phyloP scores from a whole-genome alignment of 2,113 vertebrate genomes.

The Apaloderma vittatum region DNA sequence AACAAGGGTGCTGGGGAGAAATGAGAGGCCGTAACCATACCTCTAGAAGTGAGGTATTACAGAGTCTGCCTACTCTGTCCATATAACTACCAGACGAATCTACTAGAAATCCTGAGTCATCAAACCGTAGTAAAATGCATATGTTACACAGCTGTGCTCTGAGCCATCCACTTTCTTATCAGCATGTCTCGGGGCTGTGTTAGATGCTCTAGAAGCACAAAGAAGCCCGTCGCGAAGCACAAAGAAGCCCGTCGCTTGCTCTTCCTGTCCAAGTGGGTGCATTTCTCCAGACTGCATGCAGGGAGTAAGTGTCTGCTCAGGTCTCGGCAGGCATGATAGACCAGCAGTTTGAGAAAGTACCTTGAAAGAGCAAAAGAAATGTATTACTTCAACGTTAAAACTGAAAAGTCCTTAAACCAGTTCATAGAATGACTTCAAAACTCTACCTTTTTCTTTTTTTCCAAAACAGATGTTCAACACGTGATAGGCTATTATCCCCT shows the following conservation, averaged over 20 bases:
- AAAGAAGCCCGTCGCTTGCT: background rate
- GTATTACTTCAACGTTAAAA: background rate
- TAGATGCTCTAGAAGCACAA: background rate
- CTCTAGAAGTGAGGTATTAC: background rate
- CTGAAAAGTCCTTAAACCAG: background rate
- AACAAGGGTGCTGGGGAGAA: background rate
- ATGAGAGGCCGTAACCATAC: background rate
- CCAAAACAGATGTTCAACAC: background rate
- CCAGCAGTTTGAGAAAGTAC: background rate
- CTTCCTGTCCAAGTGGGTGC: background rate
- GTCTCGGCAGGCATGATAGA: background rate
- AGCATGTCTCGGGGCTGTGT: background rate
- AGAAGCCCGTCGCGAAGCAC: background rate
- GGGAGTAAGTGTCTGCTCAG: background rate
- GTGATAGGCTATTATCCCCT: rapidly evolving
- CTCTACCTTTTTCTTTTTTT: background rate
- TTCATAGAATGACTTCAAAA: background rate
- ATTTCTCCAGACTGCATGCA: background rate
- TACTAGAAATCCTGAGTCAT: background rate
- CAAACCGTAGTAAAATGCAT: background rate
- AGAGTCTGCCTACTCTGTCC: background rate
- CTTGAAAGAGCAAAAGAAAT: background rate
- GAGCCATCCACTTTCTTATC: background rate
- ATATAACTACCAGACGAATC: background rate
- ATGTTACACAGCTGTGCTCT: slow-evolving; percentile 20